Base-by-base conservation (phyloP, 2,797 vertebrate species). In the Galaxias olidus region DNA sequence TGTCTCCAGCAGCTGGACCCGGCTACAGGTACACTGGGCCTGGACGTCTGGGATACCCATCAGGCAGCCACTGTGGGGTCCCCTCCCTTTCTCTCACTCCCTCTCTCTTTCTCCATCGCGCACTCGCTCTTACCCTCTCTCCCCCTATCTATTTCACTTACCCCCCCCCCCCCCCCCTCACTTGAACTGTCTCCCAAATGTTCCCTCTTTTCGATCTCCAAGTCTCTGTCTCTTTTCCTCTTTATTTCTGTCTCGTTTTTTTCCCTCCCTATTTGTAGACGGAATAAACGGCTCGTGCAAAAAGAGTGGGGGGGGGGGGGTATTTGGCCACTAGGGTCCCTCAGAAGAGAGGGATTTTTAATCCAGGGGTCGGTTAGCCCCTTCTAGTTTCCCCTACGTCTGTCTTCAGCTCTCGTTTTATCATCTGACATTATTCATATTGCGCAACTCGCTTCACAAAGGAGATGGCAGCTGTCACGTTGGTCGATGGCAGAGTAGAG, bases 1-100 rank as follows among this genome's bases (percentile, higher is more conserved):
- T 91, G 75, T 71, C 54, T 87, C 70, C 77, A 86, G 72, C 91
- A 91, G 89, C 85, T 89, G 89, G 15, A 59, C 15, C 19, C 40
- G n/a, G 17, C 40, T 47, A 4, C 56, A 61, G 59, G 57, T 59
- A 44, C 42, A 57, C 13, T 71, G 45, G 45, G 10, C 45, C 71
- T 59, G 65, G 7, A 8, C 59, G 73, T 71, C 88, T 90, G 89
- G 72, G 69, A 89, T 89, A 88, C 71, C 73, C 83, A 86, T 91
- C 83, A 84, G 65, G 79, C 71, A 50, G 80, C 66, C 68, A 66
- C 15, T 71, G 77, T 81, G 74, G 72, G 76, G 80, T 84, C 75
- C 60, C 53, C 4, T 8, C 43, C 7, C 4, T 44, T 13, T 63
- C 61, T 54, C 61, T 46, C 13, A n/a, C 55, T 57, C 55, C n/a